Base-by-base conservation (phyloP, 2,888 invertebrate genomes). In the Dryobotodes eremita region DNA sequence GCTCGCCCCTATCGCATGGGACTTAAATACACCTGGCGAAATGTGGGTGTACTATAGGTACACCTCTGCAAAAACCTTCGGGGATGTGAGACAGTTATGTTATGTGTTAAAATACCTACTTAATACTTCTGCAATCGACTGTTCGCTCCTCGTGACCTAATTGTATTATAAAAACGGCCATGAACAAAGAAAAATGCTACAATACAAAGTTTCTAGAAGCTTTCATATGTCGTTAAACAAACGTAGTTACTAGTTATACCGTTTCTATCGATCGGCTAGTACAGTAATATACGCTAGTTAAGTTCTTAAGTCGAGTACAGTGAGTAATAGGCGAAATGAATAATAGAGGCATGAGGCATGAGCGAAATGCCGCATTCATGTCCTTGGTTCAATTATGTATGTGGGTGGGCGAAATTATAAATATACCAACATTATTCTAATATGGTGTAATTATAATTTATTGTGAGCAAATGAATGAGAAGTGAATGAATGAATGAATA, bases 261-360 rank as follows among this genome's bases (percentile, higher is more conserved):
- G 72, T 79, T 84, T 62, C 64, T 86, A 82, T 86, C 79, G 85
- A 87, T 80, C 82, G 65, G 20, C 26, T 59, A 75, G 74, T 71
- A 76, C 80, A 71, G 65, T 73, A 71, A 73, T 26, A 72, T 31
- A 71, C 31, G 71, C 53, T 69, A 87, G 74, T 86, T 73, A 66
- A 79, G 68, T 87, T 85, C 85, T 84, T 79, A 77, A 61, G 81
- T 73, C 68, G 53, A 74, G 70, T 48, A 55, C 42, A 76, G 50
- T 79, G 87, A 87, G 79, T 85, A 84, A 87, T 79, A 46, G 61
- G 46, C 10, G 36, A 53, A 86, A 74, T 86, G 66, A 86, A 84
- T 86, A 79, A 79, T 79, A 70, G 57, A 77, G 11, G 20, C 17
- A 17, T 59, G 46, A 42, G 42, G 64, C 50, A 42, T 50, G 42